Conservation (phyloP, 1,140 invertebrate species). For the Drosophila obscura region DNA sequence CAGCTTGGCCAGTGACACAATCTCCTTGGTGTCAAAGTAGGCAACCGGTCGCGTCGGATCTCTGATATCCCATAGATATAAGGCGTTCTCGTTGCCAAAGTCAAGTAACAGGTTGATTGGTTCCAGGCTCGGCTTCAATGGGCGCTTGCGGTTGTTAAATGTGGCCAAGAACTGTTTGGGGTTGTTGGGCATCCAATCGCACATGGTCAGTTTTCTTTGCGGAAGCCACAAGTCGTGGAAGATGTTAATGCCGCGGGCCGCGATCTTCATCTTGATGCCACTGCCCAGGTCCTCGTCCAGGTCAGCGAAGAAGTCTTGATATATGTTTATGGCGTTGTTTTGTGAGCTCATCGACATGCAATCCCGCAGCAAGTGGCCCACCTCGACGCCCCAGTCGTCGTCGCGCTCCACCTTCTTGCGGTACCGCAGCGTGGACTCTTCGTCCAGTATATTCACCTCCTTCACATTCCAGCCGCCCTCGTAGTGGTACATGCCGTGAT, state of each 20-base stretch:
- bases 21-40: slow-evolving; percentile 87
- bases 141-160: slow-evolving; percentile 85
- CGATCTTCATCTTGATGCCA: slow-evolving; percentile 57
- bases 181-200: slow-evolving; percentile 93
- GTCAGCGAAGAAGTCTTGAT: slow-evolving; percentile 92
- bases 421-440: slow-evolving; percentile 92
- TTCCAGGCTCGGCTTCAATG: not conserved
- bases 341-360: slow-evolving; percentile 88
- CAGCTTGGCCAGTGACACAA: slow-evolving; percentile 91
- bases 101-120: slow-evolving; percentile 78
- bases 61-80: slow-evolving; percentile 94
- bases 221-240: slow-evolving; percentile 83
- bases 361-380: slow-evolving; percentile 51
- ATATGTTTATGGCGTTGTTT: slow-evolving; percentile 96
- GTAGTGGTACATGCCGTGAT: slow-evolving; percentile 91
- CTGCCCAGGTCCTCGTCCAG: slow-evolving; percentile 67
- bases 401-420: slow-evolving; percentile 97
- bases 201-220: slow-evolving; percentile 87
- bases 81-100: slow-evolving; percentile 68
- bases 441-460: slow-evolving; percentile 93
- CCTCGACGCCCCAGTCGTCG: slow-evolving; percentile 87
- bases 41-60: slow-evolving; percentile 91
- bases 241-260: slow-evolving; percentile 51
- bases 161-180: slow-evolving; percentile 90
- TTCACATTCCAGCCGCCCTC: slow-evolving; percentile 98